Evolutionary conservation across 2,113 vertebrate genomes (phyloP).

Genomic region (Xiphorhynchus elegans): DNA sequence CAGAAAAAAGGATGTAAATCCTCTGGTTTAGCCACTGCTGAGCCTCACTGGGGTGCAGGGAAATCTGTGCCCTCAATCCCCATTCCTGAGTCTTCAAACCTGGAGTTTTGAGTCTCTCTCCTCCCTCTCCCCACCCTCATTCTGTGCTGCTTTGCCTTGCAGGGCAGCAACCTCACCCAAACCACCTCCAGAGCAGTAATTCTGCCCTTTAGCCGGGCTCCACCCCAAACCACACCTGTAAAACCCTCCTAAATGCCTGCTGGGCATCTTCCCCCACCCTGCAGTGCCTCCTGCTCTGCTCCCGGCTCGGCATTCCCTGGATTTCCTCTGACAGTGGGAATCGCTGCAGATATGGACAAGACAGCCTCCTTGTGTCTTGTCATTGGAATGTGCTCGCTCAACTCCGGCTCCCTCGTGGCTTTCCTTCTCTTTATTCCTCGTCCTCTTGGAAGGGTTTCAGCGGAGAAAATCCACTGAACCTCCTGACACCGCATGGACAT

Average conservation of each 20-base stretch:
- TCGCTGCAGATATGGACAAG: conserved; percentile 22
- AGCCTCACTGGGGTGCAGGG: accelerated
- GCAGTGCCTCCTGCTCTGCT: accelerated
- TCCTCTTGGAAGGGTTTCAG: neutral
- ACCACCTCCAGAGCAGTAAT: accelerated
- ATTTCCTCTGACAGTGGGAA: neutral
- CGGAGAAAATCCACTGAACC: neutral
- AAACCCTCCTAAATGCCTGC: neutral
- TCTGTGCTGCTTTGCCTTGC: too few species aligned
- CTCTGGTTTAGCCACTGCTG: neutral
- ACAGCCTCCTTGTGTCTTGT: conserved; percentile 55
- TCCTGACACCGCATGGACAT: accelerated
- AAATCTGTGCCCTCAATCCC: accelerated
- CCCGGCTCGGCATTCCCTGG: neutral
- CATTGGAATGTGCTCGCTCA: conserved; percentile 1
- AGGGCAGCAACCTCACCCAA: neutral
- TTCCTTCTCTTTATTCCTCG: neutral
- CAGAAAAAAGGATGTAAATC: neutral
- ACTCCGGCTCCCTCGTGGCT: neutral
- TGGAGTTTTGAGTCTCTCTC: neutral
- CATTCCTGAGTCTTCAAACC: accelerated
- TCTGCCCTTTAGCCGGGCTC: neutral
- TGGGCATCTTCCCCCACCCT: neutral
- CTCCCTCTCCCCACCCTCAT: accelerated
- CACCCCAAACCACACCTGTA: neutral